These are phyloP conservation scores for Punctoribates punctum DNA, from an alignment of 2,888 invertebrate genomes.

Conservation along the genomic window DNA sequence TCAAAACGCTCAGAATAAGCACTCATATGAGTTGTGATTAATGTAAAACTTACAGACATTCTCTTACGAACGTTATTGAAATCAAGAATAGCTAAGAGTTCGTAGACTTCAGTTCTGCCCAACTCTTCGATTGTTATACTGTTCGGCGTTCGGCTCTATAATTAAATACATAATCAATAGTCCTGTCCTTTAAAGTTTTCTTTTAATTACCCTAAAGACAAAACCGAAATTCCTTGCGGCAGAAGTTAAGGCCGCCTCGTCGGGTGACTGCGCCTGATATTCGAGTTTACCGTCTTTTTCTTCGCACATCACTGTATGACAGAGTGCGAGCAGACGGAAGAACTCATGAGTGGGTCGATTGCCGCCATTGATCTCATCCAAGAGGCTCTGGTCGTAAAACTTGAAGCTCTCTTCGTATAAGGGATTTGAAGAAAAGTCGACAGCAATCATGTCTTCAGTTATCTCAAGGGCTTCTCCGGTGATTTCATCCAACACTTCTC, in stretches of 20 bases:
- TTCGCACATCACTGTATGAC: slow-evolving; percentile 99
- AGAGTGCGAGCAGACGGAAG: slow-evolving; percentile 86
- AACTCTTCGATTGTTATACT: slow-evolving; percentile 63
- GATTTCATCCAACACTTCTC: slow-evolving; percentile 79
- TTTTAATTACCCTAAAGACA: slow-evolving; percentile 79
- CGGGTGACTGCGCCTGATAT: slow-evolving; percentile 95
- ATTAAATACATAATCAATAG: slow-evolving; percentile 25
- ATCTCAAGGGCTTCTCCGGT: slow-evolving; percentile 75
- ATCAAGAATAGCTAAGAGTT: slow-evolving; percentile 94
- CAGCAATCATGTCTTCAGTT: slow-evolving; percentile 67
- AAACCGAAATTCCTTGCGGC: slow-evolving; percentile 98
- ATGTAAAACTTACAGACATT: slow-evolving; percentile 75
- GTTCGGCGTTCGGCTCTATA: slow-evolving; percentile 57
- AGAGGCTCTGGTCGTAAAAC: slow-evolving; percentile 82
- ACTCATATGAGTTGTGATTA: no score
- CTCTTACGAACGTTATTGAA: slow-evolving; percentile 98
- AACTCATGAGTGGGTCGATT: slow-evolving; percentile 76
- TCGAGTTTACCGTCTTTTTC: slow-evolving; percentile 71
- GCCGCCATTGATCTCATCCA: slow-evolving; percentile 72
- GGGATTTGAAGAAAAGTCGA: slow-evolving; percentile 93
- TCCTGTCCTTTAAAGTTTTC: not conserved
- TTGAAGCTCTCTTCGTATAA: slow-evolving; percentile 86
- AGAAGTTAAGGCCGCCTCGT: slow-evolving; percentile 93
- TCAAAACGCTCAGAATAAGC: not conserved
- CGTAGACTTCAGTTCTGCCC: slow-evolving; percentile 64